Percentiles rank a stretch among this genome's conserved stretches.
Evolutionary conservation across 2,113 vertebrate genomes (phyloP).

Genomic region (Tyrannus savana): DNA sequence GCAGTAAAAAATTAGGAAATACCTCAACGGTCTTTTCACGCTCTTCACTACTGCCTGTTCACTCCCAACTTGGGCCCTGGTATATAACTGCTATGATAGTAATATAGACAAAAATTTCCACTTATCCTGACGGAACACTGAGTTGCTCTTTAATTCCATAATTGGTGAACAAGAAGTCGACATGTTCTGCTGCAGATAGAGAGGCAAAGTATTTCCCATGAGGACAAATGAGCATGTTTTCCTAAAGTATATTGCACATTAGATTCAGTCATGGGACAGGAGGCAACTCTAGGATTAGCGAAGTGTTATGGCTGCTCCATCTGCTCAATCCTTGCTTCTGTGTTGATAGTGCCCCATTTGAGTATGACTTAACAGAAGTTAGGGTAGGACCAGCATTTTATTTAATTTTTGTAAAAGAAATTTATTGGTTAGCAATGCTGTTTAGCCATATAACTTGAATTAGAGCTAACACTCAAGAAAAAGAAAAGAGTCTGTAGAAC

Average conservation of each 20-base stretch:
- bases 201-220: background rate
- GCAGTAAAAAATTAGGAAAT: conserved; percentile 6
- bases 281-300: background rate
- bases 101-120: background rate
- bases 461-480: background rate
- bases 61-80: background rate
- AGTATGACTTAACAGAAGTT: background rate
- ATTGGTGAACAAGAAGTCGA: background rate
- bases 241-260: background rate
- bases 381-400: background rate
- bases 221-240: background rate
- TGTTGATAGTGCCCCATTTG: background rate
- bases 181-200: background rate
- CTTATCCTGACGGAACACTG: background rate
- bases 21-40: background rate
- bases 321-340: background rate
- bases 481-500: background rate
- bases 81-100: background rate
- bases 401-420: background rate
- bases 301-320: background rate
- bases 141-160: background rate
- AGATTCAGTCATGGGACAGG: background rate
- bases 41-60: background rate
- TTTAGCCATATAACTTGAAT: background rate
- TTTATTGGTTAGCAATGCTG: background rate